Evolutionary conservation across 2,113 vertebrate genomes (phyloP), one percentile per base, ranked within the genome.

Genomic region (Poicephalus gulielmi): DNA sequence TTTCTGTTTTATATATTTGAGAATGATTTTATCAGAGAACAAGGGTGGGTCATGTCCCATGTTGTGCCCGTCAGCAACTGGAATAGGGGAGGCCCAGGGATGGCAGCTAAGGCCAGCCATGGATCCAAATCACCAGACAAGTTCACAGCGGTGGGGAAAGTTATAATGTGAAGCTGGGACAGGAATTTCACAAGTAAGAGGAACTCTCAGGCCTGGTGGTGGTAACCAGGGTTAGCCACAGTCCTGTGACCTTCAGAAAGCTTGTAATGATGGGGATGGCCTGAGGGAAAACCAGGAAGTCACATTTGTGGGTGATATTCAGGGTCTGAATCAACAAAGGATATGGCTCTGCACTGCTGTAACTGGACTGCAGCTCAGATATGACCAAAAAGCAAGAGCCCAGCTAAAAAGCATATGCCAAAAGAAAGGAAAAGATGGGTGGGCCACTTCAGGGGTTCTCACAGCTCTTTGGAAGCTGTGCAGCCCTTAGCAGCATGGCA

Each of bases 31-130:
- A 39, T 39, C 46, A 63, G 28, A 30, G 12, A 68, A 39, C 17
- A 73, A 6, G 13, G 70, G 19, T 46, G 22, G 33, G 24, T 23
- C n/a, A 35, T 62, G 25, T 35, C 10, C 25, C n/a, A 41, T n/a
- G 31, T 22, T 57, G 30, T 1, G 1, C 13, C 55, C 2, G 1
- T 3, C 6, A 67, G 4, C 12, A 55, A 62, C 13, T 15, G 10
- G 11, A 70, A 10, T 18, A 53, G 12, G 27, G 14, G 17, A 81
- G 43, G 23, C 13, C 20, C 24, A 44, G 14, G 11, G 6, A 11
- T 44, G 17, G 14, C 19, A 62, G 23, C 31, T 62, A n/a, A 49
- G 37, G 25, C 59, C n/a, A 41, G 11, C 1, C 30, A 66, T 66
- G 55, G 70, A 64, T 13, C 18, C 22, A 53, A 19, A 70, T 79